Evolutionary conservation across 2,797 vertebrate species (phyloP).

Genomic region (Yasuhikotakia modesta): DNA sequence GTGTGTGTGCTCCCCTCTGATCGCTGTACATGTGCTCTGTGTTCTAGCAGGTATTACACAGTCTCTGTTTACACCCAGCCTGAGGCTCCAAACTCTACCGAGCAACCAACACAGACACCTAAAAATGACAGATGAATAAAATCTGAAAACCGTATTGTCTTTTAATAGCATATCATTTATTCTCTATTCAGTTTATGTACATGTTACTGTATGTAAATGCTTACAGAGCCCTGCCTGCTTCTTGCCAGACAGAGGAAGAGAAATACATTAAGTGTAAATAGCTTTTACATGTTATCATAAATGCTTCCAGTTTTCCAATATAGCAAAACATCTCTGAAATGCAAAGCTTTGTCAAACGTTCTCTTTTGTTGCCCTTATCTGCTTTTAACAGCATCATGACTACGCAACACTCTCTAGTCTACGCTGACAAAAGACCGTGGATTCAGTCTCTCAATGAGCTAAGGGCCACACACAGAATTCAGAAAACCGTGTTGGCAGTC

Average conservation of each 20-base stretch:
- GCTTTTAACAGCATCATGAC: slow-evolving; percentile 5
- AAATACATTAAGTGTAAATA: not conserved
- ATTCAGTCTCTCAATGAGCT: slow-evolving; percentile 2
- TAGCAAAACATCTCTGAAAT: slow-evolving; percentile 10
- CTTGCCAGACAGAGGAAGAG: not conserved
- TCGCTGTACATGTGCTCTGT: too few species aligned
- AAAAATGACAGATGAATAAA: not conserved
- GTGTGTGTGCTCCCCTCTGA: slow-evolving; percentile 6
- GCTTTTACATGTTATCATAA: slow-evolving; percentile 3
- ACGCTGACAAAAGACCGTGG: slow-evolving; percentile 14
- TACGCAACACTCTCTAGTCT: not conserved
- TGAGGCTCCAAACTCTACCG: not conserved
- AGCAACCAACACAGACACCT: not conserved
- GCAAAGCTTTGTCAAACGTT: not conserved
- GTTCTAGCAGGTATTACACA: slow-evolving; percentile 58
- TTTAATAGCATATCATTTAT: slow-evolving; percentile 2
- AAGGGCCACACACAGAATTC: slow-evolving; percentile 40
- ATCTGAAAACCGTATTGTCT: not conserved
- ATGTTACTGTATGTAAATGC: not conserved
- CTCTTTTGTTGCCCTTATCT: slow-evolving; percentile 20
- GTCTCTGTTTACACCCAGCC: slow-evolving; percentile 19
- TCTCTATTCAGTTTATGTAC: not conserved
- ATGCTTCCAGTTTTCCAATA: slow-evolving; percentile 13
- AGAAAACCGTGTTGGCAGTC: slow-evolving; percentile 43
- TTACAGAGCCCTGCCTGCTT: not conserved